These are phyloP conservation scores for Phrynosoma platyrhinos DNA, from an alignment of 2,113 vertebrate genomes.

Conservation along the genomic window DNA sequence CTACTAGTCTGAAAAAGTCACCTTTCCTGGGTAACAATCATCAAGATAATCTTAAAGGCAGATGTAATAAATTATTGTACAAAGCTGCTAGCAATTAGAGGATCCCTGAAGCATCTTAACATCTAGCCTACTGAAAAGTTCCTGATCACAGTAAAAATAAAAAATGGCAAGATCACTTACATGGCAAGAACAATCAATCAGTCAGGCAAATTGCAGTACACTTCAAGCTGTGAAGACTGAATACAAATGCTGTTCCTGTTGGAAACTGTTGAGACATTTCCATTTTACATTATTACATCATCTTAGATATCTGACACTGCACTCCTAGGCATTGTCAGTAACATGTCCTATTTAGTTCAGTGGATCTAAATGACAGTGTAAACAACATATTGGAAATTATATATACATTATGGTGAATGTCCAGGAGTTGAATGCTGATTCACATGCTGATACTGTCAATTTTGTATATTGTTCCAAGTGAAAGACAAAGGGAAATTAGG, in stretches of 20 bases:
- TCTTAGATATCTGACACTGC: background rate
- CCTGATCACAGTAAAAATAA: conserved; percentile 19
- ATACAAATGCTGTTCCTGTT: background rate
- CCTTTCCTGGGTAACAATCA: conserved; percentile 4
- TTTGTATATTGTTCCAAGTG: background rate
- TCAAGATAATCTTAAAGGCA: background rate
- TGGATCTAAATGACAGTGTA: background rate
- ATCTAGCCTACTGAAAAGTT: conserved; percentile 5
- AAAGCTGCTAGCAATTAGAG: background rate
- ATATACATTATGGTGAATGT: background rate
- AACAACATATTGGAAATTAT: background rate
- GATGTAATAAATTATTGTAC: conserved; percentile 5
- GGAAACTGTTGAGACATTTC: background rate
- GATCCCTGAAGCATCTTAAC: background rate
- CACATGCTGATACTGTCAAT: background rate
- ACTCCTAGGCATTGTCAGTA: background rate
- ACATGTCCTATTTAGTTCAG: background rate
- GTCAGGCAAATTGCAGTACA: background rate
- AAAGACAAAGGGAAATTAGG: background rate
- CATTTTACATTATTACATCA: background rate
- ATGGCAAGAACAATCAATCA: background rate
- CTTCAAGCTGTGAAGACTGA: background rate
- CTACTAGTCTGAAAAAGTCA: background rate
- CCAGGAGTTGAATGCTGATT: background rate
- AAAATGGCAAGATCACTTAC: background rate